A percentile compares a stretch with the other conserved stretches of the same genome.
Evolutionary conservation across 30 jellyfish, hydroid and myxozoan genomes (phyloP).

Genomic region (Aurelia aurita): DNA sequence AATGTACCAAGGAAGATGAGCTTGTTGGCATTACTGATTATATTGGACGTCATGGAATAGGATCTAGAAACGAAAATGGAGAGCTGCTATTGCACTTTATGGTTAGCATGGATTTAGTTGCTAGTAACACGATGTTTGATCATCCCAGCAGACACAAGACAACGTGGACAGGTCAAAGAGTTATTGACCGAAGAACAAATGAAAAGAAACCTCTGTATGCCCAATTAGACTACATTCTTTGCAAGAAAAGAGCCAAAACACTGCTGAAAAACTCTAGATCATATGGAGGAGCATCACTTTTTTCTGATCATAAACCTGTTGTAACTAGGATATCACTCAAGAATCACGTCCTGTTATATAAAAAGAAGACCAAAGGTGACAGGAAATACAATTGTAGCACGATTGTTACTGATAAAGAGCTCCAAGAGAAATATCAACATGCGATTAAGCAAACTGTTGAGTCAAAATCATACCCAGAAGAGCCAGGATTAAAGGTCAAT

Average conservation of each 20-base stretch:
- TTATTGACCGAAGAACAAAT: neutral
- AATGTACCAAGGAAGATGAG: slow-evolving; percentile 12
- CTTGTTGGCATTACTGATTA: slow-evolving; percentile 1
- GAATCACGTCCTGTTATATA: neutral
- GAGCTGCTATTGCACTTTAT: slow-evolving; percentile 1
- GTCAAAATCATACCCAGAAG: neutral
- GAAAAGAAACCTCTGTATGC: neutral
- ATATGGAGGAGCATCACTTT: slow-evolving; percentile 7
- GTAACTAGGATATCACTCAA: neutral
- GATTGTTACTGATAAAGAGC: neutral
- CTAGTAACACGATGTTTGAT: neutral
- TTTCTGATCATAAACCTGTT: neutral
- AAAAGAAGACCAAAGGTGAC: neutral
- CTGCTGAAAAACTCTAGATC: slow-evolving; percentile 6
- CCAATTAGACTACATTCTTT: slow-evolving; percentile 1
- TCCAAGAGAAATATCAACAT: neutral
- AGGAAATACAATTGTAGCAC: slow-evolving; percentile 11
- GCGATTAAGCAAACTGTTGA: neutral
- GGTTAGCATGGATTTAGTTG: slow-evolving; percentile 7
- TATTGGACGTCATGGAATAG: neutral
- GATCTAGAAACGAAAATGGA: slow-evolving; percentile 9
- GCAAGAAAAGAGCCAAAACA: slow-evolving; percentile 12
- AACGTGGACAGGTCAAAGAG: slow-evolving; percentile 3
- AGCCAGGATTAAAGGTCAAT: neutral
- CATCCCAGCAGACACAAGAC: slow-evolving; percentile 11